A percentile compares a stretch with the other conserved stretches of the same genome.
These are phyloP conservation scores for Macrotrachela quadricornifera DNA, from an alignment of 1,140 invertebrate species.

Conservation along the genomic window DNA sequence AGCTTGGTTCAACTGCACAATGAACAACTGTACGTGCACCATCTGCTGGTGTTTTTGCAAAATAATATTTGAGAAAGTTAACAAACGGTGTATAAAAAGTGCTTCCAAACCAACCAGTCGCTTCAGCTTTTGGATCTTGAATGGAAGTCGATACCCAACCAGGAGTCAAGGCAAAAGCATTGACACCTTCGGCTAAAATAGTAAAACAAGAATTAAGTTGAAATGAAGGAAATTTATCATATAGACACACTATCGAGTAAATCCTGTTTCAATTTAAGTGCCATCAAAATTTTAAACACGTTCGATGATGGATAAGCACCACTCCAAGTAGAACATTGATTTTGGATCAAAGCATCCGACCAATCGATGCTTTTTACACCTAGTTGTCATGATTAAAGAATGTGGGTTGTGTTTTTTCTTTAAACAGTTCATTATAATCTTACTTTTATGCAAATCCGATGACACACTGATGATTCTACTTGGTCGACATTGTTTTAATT, in stretches of 20 bases:
- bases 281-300: conserved; percentile 18
- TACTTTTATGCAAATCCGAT: conserved; percentile 13
- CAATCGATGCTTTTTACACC: too few species aligned
- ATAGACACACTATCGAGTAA: too few species aligned
- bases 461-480: conserved; percentile 16
- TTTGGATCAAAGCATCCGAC: not conserved
- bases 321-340: not conserved
- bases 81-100: too few species aligned
- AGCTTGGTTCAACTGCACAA: not conserved
- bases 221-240: not conserved
- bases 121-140: not conserved
- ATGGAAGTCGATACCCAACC: not conserved
- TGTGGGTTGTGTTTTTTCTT: not conserved
- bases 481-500: conserved; percentile 14
- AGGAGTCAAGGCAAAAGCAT: not conserved
- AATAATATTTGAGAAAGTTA: too few species aligned
- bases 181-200: not conserved
- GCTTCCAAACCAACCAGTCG: not conserved
- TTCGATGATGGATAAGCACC: conserved; percentile 11
- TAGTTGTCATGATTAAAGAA: not conserved
- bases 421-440: not conserved
- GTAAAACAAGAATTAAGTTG: not conserved
- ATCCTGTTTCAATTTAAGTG: conserved; percentile 10
- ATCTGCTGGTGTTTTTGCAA: not conserved
- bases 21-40: not conserved